These are phyloP conservation scores for Cephus runcator DNA, from an alignment of 2,888 invertebrate genomes.

Conservation along the genomic window DNA sequence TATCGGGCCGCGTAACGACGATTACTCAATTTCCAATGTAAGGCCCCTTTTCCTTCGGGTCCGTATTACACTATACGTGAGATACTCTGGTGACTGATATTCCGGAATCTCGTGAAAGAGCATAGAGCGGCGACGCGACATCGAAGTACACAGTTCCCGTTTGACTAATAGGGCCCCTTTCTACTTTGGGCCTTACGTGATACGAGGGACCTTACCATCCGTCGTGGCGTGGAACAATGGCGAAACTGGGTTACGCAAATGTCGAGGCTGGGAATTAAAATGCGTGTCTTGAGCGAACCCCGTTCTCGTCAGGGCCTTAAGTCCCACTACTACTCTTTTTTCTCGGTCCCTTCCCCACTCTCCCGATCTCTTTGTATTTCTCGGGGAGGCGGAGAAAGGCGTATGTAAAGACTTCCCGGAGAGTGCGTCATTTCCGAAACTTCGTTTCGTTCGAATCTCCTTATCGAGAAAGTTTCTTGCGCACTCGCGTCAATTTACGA, in stretches of 20 bases:
- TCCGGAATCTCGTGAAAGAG: background rate
- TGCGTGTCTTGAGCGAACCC: slow-evolving; percentile 40
- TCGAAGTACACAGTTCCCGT: background rate
- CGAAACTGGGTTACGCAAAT: slow-evolving; percentile 64
- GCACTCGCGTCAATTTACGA: background rate
- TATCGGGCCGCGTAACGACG: background rate
- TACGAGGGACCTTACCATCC: slow-evolving; percentile 57
- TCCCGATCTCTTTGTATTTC: background rate
- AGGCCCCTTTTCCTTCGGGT: background rate
- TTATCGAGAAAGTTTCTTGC: background rate
- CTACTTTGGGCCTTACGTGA: background rate
- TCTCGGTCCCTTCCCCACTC: background rate
- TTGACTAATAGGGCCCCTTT: background rate
- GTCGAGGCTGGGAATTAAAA: slow-evolving; percentile 62
- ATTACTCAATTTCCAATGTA: background rate
- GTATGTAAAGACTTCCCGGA: background rate
- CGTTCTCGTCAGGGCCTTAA: background rate
- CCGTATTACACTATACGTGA: background rate
- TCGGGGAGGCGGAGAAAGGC: background rate
- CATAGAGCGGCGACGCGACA: background rate
- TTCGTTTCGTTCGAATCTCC: background rate
- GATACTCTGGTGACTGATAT: background rate
- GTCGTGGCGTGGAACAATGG: slow-evolving; percentile 62
- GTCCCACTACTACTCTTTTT: background rate
- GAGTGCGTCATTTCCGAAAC: background rate